phyloP scores from a whole-genome alignment of 1,140 invertebrate species.

The Belonocnema kinseyi region DNA sequence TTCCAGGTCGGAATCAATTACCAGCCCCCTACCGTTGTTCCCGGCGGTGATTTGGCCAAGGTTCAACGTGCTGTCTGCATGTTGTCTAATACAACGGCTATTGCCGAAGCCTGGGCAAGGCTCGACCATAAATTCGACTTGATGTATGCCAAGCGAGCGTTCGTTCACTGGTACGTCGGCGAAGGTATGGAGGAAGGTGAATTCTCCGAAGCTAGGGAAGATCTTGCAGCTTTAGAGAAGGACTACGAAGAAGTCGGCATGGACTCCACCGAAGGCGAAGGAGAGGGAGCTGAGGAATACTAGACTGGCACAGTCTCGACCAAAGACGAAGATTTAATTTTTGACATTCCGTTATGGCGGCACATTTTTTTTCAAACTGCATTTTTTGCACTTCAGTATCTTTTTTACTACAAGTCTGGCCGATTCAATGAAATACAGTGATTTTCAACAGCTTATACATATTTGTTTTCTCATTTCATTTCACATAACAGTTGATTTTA shows the following conservation, averaged over 20 bases:
- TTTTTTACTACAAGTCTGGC: background rate
- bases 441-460: slow-evolving; percentile 1
- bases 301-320: slow-evolving; percentile 37
- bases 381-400: slow-evolving; percentile 15
- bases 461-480: background rate
- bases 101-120: slow-evolving; percentile 82
- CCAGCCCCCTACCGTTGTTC: slow-evolving; percentile 80
- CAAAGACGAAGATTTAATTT: background rate
- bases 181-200: slow-evolving; percentile 83
- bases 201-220: slow-evolving; percentile 81
- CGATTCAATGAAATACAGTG: slow-evolving; percentile 9
- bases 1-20: slow-evolving; percentile 73
- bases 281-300: slow-evolving; percentile 75
- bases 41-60: slow-evolving; percentile 72
- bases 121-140: slow-evolving; percentile 81
- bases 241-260: slow-evolving; percentile 81
- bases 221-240: slow-evolving; percentile 71
- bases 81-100: slow-evolving; percentile 81
- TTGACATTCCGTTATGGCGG: background rate
- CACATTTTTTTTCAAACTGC: background rate
- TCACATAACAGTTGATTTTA: background rate
- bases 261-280: slow-evolving; percentile 78
- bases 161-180: slow-evolving; percentile 81
- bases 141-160: slow-evolving; percentile 81
- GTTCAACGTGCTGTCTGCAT: slow-evolving; percentile 54